These are phyloP conservation scores for Philereme vetulata DNA, from an alignment of 2,888 invertebrate species.

Conservation along the genomic window DNA sequence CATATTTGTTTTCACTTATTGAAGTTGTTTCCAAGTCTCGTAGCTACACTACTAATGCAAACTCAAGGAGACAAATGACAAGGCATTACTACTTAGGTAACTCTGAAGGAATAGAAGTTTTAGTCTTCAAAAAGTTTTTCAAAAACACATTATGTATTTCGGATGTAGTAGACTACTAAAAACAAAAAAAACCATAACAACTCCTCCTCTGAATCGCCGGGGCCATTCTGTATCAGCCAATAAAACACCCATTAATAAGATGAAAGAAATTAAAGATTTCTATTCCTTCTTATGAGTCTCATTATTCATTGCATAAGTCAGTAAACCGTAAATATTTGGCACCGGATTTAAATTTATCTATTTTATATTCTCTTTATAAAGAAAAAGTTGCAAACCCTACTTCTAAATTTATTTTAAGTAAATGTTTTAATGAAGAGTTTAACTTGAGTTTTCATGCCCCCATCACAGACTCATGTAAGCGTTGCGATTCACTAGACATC, in stretches of 20 bases:
- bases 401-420: slow-evolving; percentile 18
- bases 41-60: slow-evolving; percentile 11
- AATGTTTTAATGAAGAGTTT: slow-evolving; percentile 22
- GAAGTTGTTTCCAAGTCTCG: slow-evolving; percentile 12
- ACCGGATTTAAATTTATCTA: slow-evolving; percentile 17
- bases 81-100: slow-evolving; percentile 20
- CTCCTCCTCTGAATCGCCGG: slow-evolving; percentile 19
- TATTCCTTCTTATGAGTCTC: slow-evolving; percentile 22
- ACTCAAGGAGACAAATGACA: slow-evolving; percentile 15
- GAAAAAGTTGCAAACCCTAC: slow-evolving; percentile 15
- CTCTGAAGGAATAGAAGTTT: slow-evolving; percentile 22
- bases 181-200: slow-evolving; percentile 18
- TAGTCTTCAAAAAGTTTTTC: slow-evolving; percentile 10
- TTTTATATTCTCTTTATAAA: slow-evolving; percentile 22
- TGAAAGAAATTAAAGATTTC: slow-evolving; percentile 21
- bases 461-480: slow-evolving; percentile 20
- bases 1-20: slow-evolving; percentile 7
- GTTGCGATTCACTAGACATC: slow-evolving; percentile 17
- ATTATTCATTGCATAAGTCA: slow-evolving; percentile 24
- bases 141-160: slow-evolving; percentile 19
- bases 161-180: slow-evolving; percentile 20
- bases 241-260: slow-evolving; percentile 18
- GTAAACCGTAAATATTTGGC: slow-evolving; percentile 20
- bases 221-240: slow-evolving; percentile 1
- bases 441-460: slow-evolving; percentile 22